phyloP scores from a whole-genome alignment of 1,140 invertebrate genomes.

The Temnothorax nylanderi region DNA sequence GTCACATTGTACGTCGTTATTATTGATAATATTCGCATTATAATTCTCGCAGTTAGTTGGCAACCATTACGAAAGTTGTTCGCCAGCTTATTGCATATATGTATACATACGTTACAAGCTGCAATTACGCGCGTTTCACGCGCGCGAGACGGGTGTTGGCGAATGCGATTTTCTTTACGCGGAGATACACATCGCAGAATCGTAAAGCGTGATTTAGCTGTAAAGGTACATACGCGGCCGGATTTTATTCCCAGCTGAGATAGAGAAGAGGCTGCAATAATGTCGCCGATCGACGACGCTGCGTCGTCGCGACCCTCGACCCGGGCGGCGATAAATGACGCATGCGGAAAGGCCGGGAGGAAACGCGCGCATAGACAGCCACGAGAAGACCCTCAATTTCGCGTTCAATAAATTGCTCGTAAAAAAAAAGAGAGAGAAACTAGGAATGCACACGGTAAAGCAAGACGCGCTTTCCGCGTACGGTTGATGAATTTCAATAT shows the following conservation, averaged over 20 bases:
- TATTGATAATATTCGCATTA: not conserved
- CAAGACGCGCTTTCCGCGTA: constrained; percentile 42
- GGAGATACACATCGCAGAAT: not conserved
- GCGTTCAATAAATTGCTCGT: constrained; percentile 67
- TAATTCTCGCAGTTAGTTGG: not conserved
- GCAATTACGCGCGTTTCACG: constrained; percentile 20
- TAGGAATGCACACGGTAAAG: not conserved
- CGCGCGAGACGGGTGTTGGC: too few species aligned
- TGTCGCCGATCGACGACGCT: constrained; percentile 27
- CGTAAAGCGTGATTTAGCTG: constrained; percentile 18
- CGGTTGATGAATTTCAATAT: constrained; percentile 72
- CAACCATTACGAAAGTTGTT: not conserved
- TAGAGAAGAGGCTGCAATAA: constrained; percentile 27
- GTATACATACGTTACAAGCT: not conserved
- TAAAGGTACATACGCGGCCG: constrained; percentile 19
- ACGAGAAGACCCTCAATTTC: constrained; percentile 55
- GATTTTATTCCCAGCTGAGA: constrained; percentile 43
- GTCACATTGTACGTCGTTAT: not conserved
- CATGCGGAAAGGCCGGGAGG: constrained; percentile 21
- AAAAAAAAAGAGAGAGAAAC: constrained; percentile 39
- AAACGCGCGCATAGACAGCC: not conserved
- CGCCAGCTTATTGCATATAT: not conserved
- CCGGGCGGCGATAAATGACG: constrained; percentile 30
- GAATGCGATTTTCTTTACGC: constrained; percentile 35
- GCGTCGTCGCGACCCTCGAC: not conserved